Base-by-base conservation (phyloP, 2,888 invertebrate species). In the Amblyteles armatorius region DNA sequence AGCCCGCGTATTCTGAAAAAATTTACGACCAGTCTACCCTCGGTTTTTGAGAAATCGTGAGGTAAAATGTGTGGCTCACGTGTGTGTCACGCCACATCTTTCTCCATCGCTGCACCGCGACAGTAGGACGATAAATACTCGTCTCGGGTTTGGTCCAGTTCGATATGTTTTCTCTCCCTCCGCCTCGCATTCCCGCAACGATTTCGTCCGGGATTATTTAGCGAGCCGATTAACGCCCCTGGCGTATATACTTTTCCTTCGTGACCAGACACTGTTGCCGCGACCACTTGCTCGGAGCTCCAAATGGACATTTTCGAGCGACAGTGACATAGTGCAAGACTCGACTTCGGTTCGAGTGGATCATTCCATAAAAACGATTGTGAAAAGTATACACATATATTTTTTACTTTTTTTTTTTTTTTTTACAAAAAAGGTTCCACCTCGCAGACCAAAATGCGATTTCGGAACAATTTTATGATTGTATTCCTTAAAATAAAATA, bases 141-240 rank as follows among this genome's bases (percentile, higher is more conserved):
- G 72, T 82, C 55, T 69, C 44, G 69, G 36, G 55, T 78, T 69
- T 40, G 79, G 55, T 67, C 48, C 79, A 67, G 71, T 67, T 73
- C 48, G 52, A 79, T 79, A 36, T 16, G 44, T 79, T 63, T 19
- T 63, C 67, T 63, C 63, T 55, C 44, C 5, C 57, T 80, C 44
- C 26, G 19, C 63, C n/a, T 78, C 80, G 52, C 86, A 67, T 84
- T 78, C 78, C 44, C 74, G 67, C 55, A 72, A 57, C 60, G 83
- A 83, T 82, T 80, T 73, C 60, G 73, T 55, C 26, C 48, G 50
- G 76, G 83, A 86, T 86, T 84, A 86, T 83, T 86, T 82, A 84
- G 72, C 83, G 44, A 73, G 83, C 63, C 79, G 83, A 86, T 87
- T 85, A 85, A 78, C 74, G 57, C 74, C 65, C 26, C 50, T 79